Evolutionary conservation across 2,797 vertebrate genomes (phyloP).

Genomic region (Clarias fuscus): DNA sequence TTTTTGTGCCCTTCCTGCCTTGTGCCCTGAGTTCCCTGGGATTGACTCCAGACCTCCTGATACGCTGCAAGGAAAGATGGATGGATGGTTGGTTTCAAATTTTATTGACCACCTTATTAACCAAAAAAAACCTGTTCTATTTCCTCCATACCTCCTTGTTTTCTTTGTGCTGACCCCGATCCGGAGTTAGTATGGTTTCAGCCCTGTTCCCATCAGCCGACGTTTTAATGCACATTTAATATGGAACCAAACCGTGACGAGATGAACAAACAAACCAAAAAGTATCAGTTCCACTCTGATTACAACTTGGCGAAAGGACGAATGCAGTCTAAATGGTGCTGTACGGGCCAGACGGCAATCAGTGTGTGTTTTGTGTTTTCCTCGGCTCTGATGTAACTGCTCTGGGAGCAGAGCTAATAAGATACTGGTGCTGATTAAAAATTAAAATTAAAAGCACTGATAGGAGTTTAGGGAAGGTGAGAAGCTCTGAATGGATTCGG

Average conservation of each 20-base stretch:
- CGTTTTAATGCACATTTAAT: not conserved
- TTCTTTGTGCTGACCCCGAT: not conserved
- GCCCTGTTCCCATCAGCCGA: not conserved
- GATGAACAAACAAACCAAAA: not conserved
- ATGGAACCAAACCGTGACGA: not conserved
- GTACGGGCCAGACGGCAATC: not conserved
- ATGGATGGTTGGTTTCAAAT: too few relatives aligned
- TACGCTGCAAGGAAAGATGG: too few relatives aligned
- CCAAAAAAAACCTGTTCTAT: too few relatives aligned
- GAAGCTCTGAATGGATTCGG: constrained; percentile 71
- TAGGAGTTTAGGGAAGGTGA: constrained; percentile 53
- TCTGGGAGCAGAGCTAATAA: not conserved
- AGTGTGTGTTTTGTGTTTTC: not conserved
- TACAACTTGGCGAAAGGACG: not conserved
- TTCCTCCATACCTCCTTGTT: not conserved
- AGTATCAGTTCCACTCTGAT: constrained; percentile 1
- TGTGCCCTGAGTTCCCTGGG: too few relatives aligned
- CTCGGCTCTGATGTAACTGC: not conserved
- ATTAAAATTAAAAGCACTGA: constrained; percentile 44
- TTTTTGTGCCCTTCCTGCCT: too few relatives aligned
- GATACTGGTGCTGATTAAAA: constrained; percentile 30
- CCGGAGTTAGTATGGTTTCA: not conserved
- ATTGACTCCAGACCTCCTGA: too few relatives aligned
- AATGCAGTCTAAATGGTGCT: not conserved
- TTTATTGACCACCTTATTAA: too few relatives aligned